Evolutionary conservation across 2,797 vertebrate species (phyloP).

Genomic region (Monodelphis domestica): DNA sequence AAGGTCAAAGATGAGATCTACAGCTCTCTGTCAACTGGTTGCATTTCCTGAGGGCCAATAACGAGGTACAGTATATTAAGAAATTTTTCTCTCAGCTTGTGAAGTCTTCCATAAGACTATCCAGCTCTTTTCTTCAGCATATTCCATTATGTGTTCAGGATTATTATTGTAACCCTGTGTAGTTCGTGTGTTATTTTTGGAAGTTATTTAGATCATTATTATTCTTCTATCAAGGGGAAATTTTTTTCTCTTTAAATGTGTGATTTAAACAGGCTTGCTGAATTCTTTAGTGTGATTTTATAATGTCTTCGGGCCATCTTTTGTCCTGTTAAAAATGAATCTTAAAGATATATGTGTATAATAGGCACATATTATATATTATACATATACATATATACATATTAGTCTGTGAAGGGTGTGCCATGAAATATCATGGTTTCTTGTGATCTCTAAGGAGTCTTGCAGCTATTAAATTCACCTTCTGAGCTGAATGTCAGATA

Average conservation of each 20-base stretch:
- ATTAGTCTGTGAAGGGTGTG: not conserved
- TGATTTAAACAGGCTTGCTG: not conserved
- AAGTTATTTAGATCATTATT: slow-evolving; percentile 21
- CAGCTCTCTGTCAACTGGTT: not conserved
- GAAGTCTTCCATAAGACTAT: not conserved
- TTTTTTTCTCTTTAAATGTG: not conserved
- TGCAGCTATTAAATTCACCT: not conserved
- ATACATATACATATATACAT: not conserved
- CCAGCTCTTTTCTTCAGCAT: not conserved
- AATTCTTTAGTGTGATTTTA: not conserved
- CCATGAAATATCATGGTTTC: not conserved
- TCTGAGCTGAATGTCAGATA: not conserved
- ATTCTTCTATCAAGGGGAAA: slow-evolving; percentile 35
- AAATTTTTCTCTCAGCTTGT: not conserved
- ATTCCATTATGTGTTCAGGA: not conserved
- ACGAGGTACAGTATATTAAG: not conserved
- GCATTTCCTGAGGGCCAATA: not conserved
- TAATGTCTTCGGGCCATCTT: not conserved
- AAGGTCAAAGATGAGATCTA: not conserved
- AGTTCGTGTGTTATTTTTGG: not conserved
- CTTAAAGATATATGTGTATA: not conserved
- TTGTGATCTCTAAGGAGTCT: not conserved
- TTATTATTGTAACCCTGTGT: not conserved
- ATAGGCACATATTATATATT: no score
- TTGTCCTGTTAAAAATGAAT: not conserved